phyloP scores from a whole-genome alignment of 1,140 invertebrate species.

The Aphelinus certus region DNA sequence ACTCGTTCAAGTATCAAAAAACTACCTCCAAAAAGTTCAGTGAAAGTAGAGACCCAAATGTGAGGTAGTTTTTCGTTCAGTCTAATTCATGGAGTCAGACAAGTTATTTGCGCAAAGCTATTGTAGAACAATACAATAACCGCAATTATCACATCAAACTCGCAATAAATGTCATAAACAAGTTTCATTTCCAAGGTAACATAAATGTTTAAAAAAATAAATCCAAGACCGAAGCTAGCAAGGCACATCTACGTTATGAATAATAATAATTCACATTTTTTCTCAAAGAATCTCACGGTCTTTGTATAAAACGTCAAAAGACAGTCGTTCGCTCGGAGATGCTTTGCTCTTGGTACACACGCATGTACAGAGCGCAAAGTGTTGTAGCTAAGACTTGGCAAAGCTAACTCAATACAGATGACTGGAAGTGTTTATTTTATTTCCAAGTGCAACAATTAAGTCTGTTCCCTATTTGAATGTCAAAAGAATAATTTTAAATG shows the following conservation, averaged over 20 bases:
- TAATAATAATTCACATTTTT: conserved; percentile 16
- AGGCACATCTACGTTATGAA: not conserved
- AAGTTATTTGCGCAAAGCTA: too few relatives aligned
- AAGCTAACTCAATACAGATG: too few relatives aligned
- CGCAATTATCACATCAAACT: not conserved
- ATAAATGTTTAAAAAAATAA: conserved; percentile 19
- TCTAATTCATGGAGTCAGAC: too few relatives aligned
- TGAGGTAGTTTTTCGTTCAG: too few relatives aligned
- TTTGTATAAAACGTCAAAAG: conserved; percentile 13
- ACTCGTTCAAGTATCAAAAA: too few relatives aligned
- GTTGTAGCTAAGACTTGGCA: not conserved
- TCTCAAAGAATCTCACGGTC: not conserved
- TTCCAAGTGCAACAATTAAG: too few relatives aligned
- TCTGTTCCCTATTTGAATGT: too few relatives aligned
- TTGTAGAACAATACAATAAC: too few relatives aligned
- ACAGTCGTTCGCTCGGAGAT: not conserved
- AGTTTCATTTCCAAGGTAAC: conserved; percentile 15
- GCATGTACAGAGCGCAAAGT: not conserved
- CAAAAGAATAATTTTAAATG: too few relatives aligned
- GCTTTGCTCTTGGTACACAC: not conserved
- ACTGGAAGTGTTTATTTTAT: too few relatives aligned
- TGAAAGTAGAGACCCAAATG: too few relatives aligned
- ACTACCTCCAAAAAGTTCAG: too few relatives aligned
- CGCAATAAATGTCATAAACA: conserved; percentile 21
- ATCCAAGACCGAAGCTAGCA: not conserved